Conservation (phyloP, 2,888 invertebrate genomes). For the Octonoba sinensis region DNA sequence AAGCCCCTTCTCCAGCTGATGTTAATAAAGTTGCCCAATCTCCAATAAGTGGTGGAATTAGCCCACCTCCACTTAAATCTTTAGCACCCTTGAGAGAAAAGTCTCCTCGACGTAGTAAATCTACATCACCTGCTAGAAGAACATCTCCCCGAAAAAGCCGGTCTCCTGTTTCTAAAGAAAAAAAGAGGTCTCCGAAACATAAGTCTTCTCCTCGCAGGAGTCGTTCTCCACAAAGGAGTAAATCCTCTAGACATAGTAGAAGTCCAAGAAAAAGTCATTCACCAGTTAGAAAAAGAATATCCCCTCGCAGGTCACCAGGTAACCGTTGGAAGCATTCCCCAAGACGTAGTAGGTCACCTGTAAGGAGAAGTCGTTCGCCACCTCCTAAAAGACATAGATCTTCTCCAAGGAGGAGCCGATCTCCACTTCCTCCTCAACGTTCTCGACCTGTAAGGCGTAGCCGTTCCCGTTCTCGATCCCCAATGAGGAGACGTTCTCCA, state of each 20-base stretch:
- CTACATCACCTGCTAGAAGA: conserved; percentile 38
- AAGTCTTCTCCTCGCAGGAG: conserved; percentile 31
- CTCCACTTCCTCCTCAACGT: conserved; percentile 27
- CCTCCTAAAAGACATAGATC: conserved; percentile 41
- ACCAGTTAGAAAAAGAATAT: conserved; percentile 31
- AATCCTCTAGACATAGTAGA: conserved; percentile 33
- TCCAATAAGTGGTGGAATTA: conserved; percentile 21
- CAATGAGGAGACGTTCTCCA: conserved; percentile 32
- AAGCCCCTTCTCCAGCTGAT: conserved; percentile 9
- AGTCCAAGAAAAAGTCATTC: conserved; percentile 51
- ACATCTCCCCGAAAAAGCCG: conserved; percentile 39
- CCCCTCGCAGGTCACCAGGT: conserved; percentile 66
- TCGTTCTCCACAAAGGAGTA: conserved; percentile 60
- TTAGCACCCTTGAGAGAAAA: conserved; percentile 34
- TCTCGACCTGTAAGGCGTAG: conserved; percentile 32
- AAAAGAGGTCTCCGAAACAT: conserved; percentile 27
- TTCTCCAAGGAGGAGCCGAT: conserved; percentile 38
- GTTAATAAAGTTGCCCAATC: conserved; percentile 26
- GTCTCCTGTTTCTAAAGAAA: conserved; percentile 24
- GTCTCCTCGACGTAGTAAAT: conserved; percentile 32
- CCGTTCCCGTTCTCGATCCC: conserved; percentile 32
- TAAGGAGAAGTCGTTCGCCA: conserved; percentile 36
- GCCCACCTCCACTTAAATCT: conserved; percentile 31
- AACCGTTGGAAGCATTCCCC: conserved; percentile 43
- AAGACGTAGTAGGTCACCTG: conserved; percentile 41